Evolutionary conservation across 2,797 vertebrate genomes (phyloP).

Genomic region (Pterois miles): DNA sequence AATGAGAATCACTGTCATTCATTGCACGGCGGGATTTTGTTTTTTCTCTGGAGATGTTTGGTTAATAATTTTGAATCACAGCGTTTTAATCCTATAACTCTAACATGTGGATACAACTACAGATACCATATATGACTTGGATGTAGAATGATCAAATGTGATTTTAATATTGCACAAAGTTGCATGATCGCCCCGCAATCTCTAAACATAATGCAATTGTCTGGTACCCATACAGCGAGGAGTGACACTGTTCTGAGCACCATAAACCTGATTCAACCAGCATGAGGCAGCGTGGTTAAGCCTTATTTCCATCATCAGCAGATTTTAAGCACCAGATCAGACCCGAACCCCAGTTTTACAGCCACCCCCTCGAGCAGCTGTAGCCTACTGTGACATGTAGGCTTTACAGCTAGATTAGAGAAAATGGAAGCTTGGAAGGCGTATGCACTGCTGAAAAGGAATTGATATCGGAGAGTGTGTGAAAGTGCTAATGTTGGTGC

Average conservation of each 20-base stretch:
- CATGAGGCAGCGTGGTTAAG: slow-evolving; percentile 9
- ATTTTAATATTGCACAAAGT: background rate
- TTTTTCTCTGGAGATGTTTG: slow-evolving; percentile 19
- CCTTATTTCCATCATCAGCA: slow-evolving; percentile 46
- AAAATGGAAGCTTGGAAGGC: slow-evolving; percentile 5
- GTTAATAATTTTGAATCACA: slow-evolving; percentile 22
- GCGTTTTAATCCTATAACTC: background rate
- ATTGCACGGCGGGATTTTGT: background rate
- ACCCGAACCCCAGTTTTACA: slow-evolving; percentile 23
- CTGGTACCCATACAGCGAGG: background rate
- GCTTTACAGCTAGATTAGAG: slow-evolving; percentile 24
- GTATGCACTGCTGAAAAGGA: background rate
- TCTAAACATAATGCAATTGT: slow-evolving; percentile 14
- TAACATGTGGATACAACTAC: background rate
- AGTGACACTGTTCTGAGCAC: slow-evolving; percentile 20
- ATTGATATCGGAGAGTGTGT: slow-evolving; percentile 18
- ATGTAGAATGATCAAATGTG: background rate
- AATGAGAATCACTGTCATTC: slow-evolving; percentile 49
- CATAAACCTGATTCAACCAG: slow-evolving; percentile 19
- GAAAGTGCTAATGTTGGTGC: slow-evolving; percentile 27
- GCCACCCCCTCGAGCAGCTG: slow-evolving; percentile 4
- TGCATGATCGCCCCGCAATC: background rate
- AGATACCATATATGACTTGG: background rate
- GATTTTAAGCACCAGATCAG: slow-evolving; percentile 48
- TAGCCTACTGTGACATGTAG: slow-evolving; percentile 29